Evolutionary conservation across 2,888 invertebrate genomes (phyloP).

Genomic region (Meganola albula): DNA sequence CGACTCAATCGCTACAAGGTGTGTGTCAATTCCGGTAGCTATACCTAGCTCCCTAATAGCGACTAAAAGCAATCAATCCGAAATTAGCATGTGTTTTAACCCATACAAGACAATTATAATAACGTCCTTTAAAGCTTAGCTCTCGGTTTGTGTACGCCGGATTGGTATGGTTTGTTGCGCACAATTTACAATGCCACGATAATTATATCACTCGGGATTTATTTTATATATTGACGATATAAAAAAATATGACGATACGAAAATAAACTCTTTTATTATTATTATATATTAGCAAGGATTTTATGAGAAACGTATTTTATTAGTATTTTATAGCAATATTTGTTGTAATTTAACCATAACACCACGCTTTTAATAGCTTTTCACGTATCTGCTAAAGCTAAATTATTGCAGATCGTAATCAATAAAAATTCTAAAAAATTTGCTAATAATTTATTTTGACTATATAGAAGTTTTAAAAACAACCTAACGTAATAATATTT

Average conservation of each 20-base stretch:
- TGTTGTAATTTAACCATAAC: conserved; percentile 28
- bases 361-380: conserved; percentile 53
- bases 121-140: conserved; percentile 46
- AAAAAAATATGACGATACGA: no score
- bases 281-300: no score
- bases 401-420: conserved; percentile 41
- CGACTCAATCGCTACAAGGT: no score
- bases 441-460: no score
- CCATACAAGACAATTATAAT: no score
- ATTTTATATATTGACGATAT: conserved; percentile 35
- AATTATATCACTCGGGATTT: conserved; percentile 23
- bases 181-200: conserved; percentile 47
- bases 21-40: no score
- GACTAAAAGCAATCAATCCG: no score
- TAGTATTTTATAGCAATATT: conserved; percentile 35
- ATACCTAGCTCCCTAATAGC: no score
- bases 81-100: no score
- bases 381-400: conserved; percentile 45
- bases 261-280: no score
- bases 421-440: conserved; percentile 13
- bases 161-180: conserved; percentile 50
- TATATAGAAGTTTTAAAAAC: no score
- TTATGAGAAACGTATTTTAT: conserved; percentile 43
- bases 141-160: conserved; percentile 51
- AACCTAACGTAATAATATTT: no score